Evolutionary conservation across 2,797 vertebrate species (phyloP).

Genomic region (Sitta carolinensis): DNA sequence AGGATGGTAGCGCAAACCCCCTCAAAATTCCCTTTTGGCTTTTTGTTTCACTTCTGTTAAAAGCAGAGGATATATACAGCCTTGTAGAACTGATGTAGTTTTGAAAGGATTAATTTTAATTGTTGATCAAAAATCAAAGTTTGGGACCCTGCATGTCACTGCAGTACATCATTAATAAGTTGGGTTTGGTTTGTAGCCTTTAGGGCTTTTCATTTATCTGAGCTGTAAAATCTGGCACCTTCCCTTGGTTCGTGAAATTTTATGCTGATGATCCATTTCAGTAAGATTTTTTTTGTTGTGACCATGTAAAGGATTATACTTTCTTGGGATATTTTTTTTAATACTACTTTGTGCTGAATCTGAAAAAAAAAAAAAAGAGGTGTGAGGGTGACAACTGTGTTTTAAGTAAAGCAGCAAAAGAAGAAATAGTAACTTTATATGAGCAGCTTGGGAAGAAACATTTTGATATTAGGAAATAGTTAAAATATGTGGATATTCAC

Average conservation of each 20-base stretch:
- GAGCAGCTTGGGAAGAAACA: neutral
- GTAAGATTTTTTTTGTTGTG: neutral
- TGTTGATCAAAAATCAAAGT: neutral
- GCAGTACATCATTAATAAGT: neutral
- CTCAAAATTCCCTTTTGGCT: neutral
- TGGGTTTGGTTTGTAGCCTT: neutral
- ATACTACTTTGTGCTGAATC: neutral
- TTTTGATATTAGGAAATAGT: neutral
- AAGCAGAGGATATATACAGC: neutral
- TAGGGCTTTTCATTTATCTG: neutral
- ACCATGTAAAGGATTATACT: neutral
- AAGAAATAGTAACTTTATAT: neutral
- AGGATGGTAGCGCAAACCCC: neutral
- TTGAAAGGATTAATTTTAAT: neutral
- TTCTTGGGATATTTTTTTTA: neutral
- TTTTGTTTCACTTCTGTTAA: neutral
- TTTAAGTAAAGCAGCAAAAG: neutral
- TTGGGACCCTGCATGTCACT: neutral
- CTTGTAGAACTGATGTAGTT: neutral
- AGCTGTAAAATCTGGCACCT: neutral
- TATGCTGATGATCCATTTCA: neutral
- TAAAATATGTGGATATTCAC: neutral
- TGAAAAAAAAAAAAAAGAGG: neutral
- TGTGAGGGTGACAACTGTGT: neutral
- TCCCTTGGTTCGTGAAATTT: neutral